Percentiles rank a stretch among this genome's conserved stretches.
These are phyloP conservation scores for Oppia nitens DNA, from an alignment of 1,140 invertebrate species.

Conservation along the genomic window DNA sequence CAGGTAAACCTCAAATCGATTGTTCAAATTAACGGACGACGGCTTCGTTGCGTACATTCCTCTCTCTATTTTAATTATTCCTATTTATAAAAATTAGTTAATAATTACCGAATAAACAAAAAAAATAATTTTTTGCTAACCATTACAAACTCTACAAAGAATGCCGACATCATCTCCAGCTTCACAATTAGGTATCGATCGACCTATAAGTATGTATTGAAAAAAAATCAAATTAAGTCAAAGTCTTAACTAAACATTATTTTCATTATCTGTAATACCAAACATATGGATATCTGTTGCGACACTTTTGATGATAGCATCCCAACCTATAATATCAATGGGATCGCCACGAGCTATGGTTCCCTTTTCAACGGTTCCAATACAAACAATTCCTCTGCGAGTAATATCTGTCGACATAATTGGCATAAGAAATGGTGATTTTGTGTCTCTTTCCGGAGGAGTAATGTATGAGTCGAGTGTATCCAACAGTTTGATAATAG, in stretches of 20 bases:
- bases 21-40: conserved; percentile 41
- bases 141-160: conserved; percentile 62
- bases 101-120: too few relatives aligned
- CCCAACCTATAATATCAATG: conserved; percentile 81
- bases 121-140: too few relatives aligned
- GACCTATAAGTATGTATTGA: conserved; percentile 38
- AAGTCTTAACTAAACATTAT: background rate
- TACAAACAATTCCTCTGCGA: conserved; percentile 85
- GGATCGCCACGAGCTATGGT: conserved; percentile 81
- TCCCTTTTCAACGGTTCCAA: conserved; percentile 58
- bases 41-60: conserved; percentile 87
- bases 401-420: conserved; percentile 84
- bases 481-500: conserved; percentile 67
- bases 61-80: conserved; percentile 76
- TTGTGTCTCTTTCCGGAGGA: conserved; percentile 69
- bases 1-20: background rate
- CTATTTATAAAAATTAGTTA: too few relatives aligned
- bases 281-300: conserved; percentile 95
- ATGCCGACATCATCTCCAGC: conserved; percentile 92
- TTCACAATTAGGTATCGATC: conserved; percentile 31
- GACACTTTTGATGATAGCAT: conserved; percentile 61
- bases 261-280: conserved; percentile 80
- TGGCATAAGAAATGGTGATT: conserved; percentile 85
- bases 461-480: conserved; percentile 76
- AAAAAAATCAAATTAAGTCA: conserved; percentile 1